These are phyloP conservation scores for Patella caerulea DNA, from an alignment of 2,888 invertebrate species.

Conservation along the genomic window DNA sequence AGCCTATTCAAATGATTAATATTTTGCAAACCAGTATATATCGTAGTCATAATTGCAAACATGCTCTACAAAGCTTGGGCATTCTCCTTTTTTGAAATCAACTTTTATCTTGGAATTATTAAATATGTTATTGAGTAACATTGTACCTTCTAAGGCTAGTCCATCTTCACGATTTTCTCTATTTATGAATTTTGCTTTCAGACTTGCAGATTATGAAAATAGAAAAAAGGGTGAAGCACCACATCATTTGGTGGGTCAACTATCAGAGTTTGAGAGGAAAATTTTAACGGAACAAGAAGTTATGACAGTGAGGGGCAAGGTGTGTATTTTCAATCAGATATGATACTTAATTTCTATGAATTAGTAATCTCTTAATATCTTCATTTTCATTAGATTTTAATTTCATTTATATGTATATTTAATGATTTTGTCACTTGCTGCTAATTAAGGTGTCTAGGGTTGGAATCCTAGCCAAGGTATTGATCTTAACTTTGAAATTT, in stretches of 20 bases:
- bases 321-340: neutral
- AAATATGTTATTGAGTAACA: too few species aligned
- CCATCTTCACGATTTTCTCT: neutral
- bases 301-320: neutral
- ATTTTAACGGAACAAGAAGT: neutral
- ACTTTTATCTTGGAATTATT: too few species aligned
- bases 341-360: neutral
- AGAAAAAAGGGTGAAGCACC: neutral
- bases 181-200: neutral
- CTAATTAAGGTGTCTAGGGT: too few species aligned
- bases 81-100: too few species aligned
- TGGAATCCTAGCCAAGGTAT: too few species aligned
- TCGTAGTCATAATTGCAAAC: too few species aligned
- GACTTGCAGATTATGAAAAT: slow-evolving; percentile 2
- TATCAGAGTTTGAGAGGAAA: neutral
- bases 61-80: too few species aligned
- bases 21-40: too few species aligned
- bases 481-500: too few species aligned
- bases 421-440: too few species aligned
- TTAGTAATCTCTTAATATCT: neutral
- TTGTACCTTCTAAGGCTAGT: too few species aligned
- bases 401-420: neutral
- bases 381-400: neutral
- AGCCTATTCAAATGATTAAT: too few species aligned
- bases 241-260: neutral